A percentile compares a stretch with the other conserved stretches of the same genome.
Conservation (phyloP, 2,888 invertebrate genomes). For the Chrysomela aeneicollis region DNA sequence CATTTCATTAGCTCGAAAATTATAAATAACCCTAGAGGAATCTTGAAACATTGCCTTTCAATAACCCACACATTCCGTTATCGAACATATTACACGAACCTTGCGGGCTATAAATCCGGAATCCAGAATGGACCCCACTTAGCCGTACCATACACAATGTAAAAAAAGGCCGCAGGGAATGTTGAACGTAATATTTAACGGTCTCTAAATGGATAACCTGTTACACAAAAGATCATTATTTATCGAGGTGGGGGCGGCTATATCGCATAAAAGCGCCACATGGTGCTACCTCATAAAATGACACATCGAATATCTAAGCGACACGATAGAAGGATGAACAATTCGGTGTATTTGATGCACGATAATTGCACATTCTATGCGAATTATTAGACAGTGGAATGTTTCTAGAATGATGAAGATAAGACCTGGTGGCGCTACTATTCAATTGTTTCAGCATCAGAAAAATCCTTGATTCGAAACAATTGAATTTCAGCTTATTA, state of each 20-base stretch:
- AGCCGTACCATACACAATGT: slow-evolving; percentile 22
- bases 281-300: slow-evolving; percentile 29
- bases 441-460: too few species aligned
- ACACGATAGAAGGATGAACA: background rate
- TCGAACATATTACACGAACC: slow-evolving; percentile 25
- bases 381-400: too few species aligned
- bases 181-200: slow-evolving; percentile 35
- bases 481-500: too few species aligned
- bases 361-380: background rate
- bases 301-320: slow-evolving; percentile 19
- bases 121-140: slow-evolving; percentile 17
- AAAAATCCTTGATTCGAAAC: too few species aligned
- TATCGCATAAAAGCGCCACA: slow-evolving; percentile 27
- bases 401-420: too few species aligned
- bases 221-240: slow-evolving; percentile 36
- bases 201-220: slow-evolving; percentile 34
- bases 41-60: background rate
- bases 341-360: too few species aligned
- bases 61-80: slow-evolving; percentile 21
- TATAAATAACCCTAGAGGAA: background rate
- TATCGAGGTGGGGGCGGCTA: slow-evolving; percentile 20
- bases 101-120: slow-evolving; percentile 23
- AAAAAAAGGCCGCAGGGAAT: slow-evolving; percentile 26
- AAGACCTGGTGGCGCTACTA: too few species aligned
- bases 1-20: background rate